phyloP scores from a whole-genome alignment of 2,113 vertebrate genomes.

The Ranitomeya variabilis region DNA sequence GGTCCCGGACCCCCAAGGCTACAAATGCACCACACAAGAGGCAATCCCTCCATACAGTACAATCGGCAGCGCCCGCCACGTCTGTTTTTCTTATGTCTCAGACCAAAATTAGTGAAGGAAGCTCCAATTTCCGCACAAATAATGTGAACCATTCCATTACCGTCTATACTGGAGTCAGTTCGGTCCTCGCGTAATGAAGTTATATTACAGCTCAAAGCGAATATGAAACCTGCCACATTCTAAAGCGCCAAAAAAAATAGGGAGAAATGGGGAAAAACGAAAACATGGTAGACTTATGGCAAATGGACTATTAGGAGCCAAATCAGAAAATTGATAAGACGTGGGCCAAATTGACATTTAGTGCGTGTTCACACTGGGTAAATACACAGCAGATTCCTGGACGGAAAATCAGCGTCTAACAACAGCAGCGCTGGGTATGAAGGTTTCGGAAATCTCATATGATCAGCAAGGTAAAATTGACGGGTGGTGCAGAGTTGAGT shows the following conservation, averaged over 20 bases:
- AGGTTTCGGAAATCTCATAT: too few relatives aligned
- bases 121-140: slow-evolving; percentile 19
- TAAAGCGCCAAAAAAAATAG: neutral
- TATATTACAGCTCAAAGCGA: neutral
- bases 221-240: neutral
- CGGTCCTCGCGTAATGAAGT: neutral
- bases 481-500: too few relatives aligned
- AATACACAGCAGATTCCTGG: too few relatives aligned
- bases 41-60: slow-evolving; percentile 6
- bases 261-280: neutral
- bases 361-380: too few relatives aligned
- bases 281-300: neutral
- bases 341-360: too few relatives aligned
- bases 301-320: neutral
- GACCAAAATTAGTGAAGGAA: slow-evolving; percentile 45
- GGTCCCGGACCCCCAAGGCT: neutral
- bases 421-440: too few relatives aligned
- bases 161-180: neutral
- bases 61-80: neutral
- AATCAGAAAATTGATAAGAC: neutral
- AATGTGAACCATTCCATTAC: slow-evolving; percentile 22
- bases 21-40: neutral
- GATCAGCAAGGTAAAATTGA: too few relatives aligned
- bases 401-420: too few relatives aligned
- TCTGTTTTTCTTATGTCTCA: slow-evolving; percentile 45